phyloP scores from a whole-genome alignment of 2,113 vertebrate genomes.

The Cinclus mexicanus region DNA sequence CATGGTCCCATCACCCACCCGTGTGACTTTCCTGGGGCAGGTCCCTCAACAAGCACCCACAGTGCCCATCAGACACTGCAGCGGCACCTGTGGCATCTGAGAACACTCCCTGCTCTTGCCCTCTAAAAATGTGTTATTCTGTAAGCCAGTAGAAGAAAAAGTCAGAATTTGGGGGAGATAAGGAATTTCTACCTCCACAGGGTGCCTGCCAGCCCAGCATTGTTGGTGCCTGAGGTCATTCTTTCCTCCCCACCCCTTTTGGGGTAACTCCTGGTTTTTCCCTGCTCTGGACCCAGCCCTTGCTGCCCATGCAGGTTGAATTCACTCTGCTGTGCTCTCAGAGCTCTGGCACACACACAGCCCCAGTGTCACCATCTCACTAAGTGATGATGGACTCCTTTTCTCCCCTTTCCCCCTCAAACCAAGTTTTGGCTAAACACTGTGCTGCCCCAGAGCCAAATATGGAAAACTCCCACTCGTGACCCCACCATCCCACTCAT shows the following conservation, averaged over 20 bases:
- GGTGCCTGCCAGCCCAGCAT: neutral
- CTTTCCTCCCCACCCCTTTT: neutral
- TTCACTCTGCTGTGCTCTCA: neutral
- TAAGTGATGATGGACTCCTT: neutral
- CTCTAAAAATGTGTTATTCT: neutral
- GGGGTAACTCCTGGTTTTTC: neutral
- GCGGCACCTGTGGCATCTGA: neutral
- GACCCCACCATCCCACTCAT: neutral
- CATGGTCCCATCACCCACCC: neutral
- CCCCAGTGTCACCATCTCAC: neutral
- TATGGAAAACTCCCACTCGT: slow-evolving; percentile 9
- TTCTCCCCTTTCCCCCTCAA: neutral
- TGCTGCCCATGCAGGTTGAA: neutral
- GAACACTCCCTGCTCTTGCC: neutral
- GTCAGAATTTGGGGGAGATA: neutral
- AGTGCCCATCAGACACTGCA: neutral
- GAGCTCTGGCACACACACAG: neutral
- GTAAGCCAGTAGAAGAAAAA: neutral
- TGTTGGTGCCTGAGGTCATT: neutral
- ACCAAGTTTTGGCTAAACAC: neutral
- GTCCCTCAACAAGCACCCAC: neutral
- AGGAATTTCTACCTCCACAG: neutral
- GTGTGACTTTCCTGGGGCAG: accelerated
- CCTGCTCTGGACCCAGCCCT: accelerated
- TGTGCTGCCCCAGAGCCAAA: neutral